Evolutionary conservation across 1,140 invertebrate genomes (phyloP), one percentile per base, ranked within the genome.

Genomic region (Drosophila ananassae): DNA sequence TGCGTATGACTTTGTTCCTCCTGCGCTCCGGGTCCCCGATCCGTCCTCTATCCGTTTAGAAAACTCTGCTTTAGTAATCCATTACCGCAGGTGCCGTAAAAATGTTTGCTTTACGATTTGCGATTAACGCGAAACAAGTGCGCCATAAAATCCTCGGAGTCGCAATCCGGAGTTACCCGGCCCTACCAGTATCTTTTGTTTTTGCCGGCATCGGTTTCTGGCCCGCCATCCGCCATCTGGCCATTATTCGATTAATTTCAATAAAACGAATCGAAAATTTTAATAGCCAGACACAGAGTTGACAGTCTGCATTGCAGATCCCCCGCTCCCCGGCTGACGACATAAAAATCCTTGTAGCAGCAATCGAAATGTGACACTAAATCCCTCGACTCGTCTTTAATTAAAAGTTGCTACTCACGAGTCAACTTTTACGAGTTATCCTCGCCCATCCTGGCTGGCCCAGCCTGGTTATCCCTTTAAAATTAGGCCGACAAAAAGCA

Each of bases 31-130:
- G 34, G 12, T 37, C 34, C 10, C 34, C 34, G 34, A 37, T 12
- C 12, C 10, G 9, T 2, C 34, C 34, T 37, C 34, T 37, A 37
- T 37, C 34, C 34, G 34, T 12, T 37, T 37, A 37, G 34, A 37
- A 37, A 21, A 37, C 7, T 58, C 58, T 62, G 73, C 82, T 72
- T 82, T 87, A 68, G 82, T 85, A 85, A 85, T 85, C 82, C 82
- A 85, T 85, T 85, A 85, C 82, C 82, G 83, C 82, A 85, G 82
- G 82, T 85, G 83, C 82, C 83, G 78, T 85, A 89, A 85, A 85
- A 85, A 85, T 85, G 82, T 79, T 85, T 89, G 89, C 83, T 89
- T 85, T 85, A 85, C 82, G 82, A 89, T 85, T 89, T 82, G 79
- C 82, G 82, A 85, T 85, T 85, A 85, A 85, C 82, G 82, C 78